Percentiles rank a stretch among this genome's conserved stretches.
These are phyloP conservation scores for Popillia japonica DNA, from an alignment of 1,140 invertebrate genomes.

Conservation along the genomic window DNA sequence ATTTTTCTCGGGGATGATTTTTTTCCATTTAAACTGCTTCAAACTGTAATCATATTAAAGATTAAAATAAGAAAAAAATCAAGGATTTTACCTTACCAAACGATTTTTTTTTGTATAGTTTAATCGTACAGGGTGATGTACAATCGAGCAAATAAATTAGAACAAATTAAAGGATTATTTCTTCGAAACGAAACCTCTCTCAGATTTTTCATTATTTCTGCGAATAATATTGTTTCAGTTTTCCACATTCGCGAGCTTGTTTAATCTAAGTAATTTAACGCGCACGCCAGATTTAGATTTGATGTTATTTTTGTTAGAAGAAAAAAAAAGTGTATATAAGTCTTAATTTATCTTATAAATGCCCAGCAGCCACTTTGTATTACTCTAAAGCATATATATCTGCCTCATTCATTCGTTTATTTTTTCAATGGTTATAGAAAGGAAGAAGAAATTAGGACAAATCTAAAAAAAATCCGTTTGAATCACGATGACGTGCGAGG, in stretches of 20 bases:
- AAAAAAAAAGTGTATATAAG: not conserved
- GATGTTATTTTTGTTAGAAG: constrained; percentile 18
- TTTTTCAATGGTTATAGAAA: constrained; percentile 35
- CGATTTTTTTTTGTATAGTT: no score
- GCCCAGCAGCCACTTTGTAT: not conserved
- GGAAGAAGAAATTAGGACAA: constrained; percentile 33
- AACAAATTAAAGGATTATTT: not conserved
- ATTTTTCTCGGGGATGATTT: no score
- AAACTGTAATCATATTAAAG: no score
- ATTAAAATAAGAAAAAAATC: no score
- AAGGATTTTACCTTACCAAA: no score
- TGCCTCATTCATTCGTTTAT: constrained; percentile 30
- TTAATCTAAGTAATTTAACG: constrained; percentile 22
- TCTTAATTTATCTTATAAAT: not conserved
- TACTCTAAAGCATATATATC: not conserved
- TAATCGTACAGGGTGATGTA: no score
- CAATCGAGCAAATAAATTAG: no score
- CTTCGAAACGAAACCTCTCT: not conserved
- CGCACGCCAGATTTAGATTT: not conserved
- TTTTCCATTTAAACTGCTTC: no score
- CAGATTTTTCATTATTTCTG: not conserved
- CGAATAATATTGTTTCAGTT: not conserved
- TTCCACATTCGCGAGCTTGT: not conserved
- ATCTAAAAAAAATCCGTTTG: constrained; percentile 28
- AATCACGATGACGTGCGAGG: constrained; percentile 32